These are phyloP conservation scores for Andrena bicolor DNA, from an alignment of 2,888 invertebrate species.

Conservation along the genomic window DNA sequence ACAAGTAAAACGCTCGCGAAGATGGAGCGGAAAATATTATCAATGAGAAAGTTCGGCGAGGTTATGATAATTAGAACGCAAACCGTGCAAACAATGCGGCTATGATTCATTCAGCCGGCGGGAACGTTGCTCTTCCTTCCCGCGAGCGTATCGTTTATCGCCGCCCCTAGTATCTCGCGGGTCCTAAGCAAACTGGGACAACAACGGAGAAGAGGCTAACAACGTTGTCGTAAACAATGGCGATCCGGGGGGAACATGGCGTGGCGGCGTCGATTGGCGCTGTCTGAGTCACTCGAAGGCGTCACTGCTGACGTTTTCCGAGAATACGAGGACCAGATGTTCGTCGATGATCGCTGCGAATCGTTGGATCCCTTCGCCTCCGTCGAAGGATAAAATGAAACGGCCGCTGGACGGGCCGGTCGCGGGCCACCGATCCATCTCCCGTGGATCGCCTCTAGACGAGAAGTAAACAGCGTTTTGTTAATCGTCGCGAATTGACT, in stretches of 20 bases:
- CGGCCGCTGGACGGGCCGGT: neutral
- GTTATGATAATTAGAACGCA: slow-evolving; percentile 53
- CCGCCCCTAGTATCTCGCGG: slow-evolving; percentile 36
- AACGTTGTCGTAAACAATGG: slow-evolving; percentile 52
- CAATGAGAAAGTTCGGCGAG: slow-evolving; percentile 27
- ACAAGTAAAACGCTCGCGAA: neutral
- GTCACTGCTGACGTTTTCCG: slow-evolving; percentile 24
- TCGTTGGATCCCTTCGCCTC: slow-evolving; percentile 9
- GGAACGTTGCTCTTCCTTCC: slow-evolving; percentile 69
- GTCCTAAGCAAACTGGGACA: slow-evolving; percentile 67
- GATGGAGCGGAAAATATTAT: slow-evolving; percentile 12
- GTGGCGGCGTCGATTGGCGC: slow-evolving; percentile 27
- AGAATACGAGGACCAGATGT: slow-evolving; percentile 49
- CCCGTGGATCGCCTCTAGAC: neutral
- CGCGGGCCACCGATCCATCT: neutral
- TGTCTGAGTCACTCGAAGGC: slow-evolving; percentile 46
- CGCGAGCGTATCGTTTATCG: slow-evolving; percentile 55
- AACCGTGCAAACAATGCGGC: slow-evolving; percentile 38
- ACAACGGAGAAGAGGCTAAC: slow-evolving; percentile 29
- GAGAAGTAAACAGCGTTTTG: slow-evolving; percentile 20
- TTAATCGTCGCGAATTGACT: slow-evolving; percentile 34
- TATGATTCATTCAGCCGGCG: slow-evolving; percentile 63
- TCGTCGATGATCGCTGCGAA: slow-evolving; percentile 8
- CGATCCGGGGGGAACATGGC: slow-evolving; percentile 34
- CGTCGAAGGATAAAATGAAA: neutral